Base-by-base conservation (phyloP, 2,113 vertebrate species). In the Argyrosomus japonicus region DNA sequence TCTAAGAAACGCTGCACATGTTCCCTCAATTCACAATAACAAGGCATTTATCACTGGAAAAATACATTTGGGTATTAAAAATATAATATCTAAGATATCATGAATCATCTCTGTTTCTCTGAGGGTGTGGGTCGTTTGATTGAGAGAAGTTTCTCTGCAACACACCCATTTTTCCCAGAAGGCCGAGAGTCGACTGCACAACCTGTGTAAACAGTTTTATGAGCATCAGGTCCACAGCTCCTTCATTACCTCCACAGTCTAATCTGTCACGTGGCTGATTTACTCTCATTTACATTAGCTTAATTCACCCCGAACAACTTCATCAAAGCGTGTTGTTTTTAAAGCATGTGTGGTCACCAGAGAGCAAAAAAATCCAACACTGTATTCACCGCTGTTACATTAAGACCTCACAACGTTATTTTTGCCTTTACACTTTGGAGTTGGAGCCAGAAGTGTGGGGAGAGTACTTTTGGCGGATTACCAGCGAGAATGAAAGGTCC, bases 141-240 rank as follows among this genome's bases (percentile, higher is more conserved):
- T 47, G 9, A 32, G 21, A 50, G 32, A 63, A 56, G 8, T 73
- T 77, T 67, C 40, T 65, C 43, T 12, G 29, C 40, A 51, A 47
- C 77, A 45, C 74, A 19, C 56, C n/a, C 40, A 72, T 86, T 78
- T 68, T 60, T 78, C 61, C 77, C 21, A 17, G 43, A 74, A 25
- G 11, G 19, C 57, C 25, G 9, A 6, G 32, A 64, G 36, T 64
- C n/a, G 43, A 50, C 75, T 21, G 56, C 63, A 70, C 80, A 75
- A 57, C 79, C 72, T 77, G 85, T 77, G 68, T 53, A 83, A 85
- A 89, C 71, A 81, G 4, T 54, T 75, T 71, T 21, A 68, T 53
- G 79, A 80, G 75, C 62, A 70, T 79, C 51, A 0, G 23, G 51
- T 64, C 62, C 32, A 2, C 65, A 45, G 74, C 74, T 77, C 40